Percentiles rank a stretch among this genome's conserved stretches.
phyloP scores from a whole-genome alignment of 2,797 vertebrate species.

The Clarias pachynema region DNA sequence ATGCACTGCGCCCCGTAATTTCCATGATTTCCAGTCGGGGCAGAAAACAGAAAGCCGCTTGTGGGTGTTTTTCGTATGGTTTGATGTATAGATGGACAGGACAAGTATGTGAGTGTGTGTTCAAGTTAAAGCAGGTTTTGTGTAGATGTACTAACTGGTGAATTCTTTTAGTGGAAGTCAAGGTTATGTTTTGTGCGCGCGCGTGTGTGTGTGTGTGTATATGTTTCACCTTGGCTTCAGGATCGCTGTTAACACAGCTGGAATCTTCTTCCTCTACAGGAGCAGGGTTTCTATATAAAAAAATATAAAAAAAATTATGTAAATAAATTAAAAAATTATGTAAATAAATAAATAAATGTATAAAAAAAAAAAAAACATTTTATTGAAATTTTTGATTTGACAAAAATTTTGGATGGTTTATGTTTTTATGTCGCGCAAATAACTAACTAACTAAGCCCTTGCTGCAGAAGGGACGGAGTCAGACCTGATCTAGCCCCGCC shows the following conservation, averaged over 20 bases:
- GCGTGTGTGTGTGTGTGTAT: neutral
- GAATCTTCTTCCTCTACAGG: conserved; percentile 87
- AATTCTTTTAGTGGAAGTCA: neutral
- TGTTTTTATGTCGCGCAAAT: neutral
- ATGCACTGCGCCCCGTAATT: neutral
- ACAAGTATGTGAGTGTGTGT: neutral
- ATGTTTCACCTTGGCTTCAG: conserved; percentile 87
- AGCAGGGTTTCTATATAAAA: conserved; percentile 79
- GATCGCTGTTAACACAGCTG: conserved; percentile 84
- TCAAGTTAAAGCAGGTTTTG: neutral
- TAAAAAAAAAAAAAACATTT: too few species aligned
- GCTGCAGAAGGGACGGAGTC: neutral
- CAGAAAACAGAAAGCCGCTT: neutral
- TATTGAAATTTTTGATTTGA: too few species aligned
- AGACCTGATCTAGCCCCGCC: neutral
- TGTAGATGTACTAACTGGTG: neutral
- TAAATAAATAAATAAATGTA: neutral
- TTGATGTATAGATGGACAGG: neutral
- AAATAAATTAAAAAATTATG: too few species aligned
- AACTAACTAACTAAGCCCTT: neutral
- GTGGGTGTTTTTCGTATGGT: neutral
- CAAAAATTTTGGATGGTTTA: neutral
- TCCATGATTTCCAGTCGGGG: neutral
- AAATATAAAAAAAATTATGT: neutral
- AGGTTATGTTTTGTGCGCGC: neutral